These are phyloP conservation scores for Actinia equina DNA, from an alignment of 64 coral and sea anemone species.

Conservation along the genomic window DNA sequence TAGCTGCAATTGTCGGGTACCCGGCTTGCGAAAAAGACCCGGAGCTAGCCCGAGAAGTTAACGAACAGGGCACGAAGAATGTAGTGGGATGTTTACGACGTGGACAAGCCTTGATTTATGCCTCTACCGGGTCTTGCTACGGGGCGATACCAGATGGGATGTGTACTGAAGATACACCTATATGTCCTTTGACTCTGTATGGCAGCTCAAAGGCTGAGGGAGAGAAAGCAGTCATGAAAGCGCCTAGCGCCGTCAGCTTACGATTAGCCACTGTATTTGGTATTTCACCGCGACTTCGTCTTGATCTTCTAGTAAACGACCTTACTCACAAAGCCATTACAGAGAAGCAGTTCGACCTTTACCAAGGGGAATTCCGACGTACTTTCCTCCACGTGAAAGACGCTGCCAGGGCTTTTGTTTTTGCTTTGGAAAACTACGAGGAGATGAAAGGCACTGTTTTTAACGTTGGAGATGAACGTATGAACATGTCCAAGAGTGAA, in stretches of 20 bases:
- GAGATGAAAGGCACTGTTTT: slow-evolving; percentile 78
- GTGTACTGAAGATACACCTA: slow-evolving; percentile 85
- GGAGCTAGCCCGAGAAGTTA: slow-evolving; percentile 59
- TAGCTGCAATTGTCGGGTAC: slow-evolving; percentile 95
- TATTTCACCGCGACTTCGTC: slow-evolving; percentile 78
- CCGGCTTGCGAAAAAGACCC: slow-evolving; percentile 89
- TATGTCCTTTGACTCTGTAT: slow-evolving; percentile 87
- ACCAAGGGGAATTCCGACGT: slow-evolving; percentile 86
- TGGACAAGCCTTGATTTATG: slow-evolving; percentile 77
- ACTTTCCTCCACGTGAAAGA: slow-evolving; percentile 98
- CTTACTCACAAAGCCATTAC: slow-evolving; percentile 91
- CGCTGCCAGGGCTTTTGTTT: slow-evolving; percentile 83
- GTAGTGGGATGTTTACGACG: slow-evolving; percentile 54
- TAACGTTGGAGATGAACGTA: slow-evolving; percentile 92
- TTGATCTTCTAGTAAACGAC: slow-evolving; percentile 93
- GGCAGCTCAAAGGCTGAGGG: slow-evolving; percentile 85
- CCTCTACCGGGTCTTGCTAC: slow-evolving; percentile 95
- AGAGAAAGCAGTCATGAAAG: slow-evolving; percentile 64
- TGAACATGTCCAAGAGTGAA: slow-evolving; percentile 94
- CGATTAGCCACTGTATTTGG: slow-evolving; percentile 97
- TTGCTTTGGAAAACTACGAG: slow-evolving; percentile 78
- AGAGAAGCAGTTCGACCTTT: slow-evolving; percentile 80
- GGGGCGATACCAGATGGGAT: slow-evolving; percentile 79
- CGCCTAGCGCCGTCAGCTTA: slow-evolving; percentile 54
- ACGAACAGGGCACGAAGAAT: slow-evolving; percentile 83